Conservation (phyloP, 92 coral and sea anemone species). For the Meandrina meandrites region DNA sequence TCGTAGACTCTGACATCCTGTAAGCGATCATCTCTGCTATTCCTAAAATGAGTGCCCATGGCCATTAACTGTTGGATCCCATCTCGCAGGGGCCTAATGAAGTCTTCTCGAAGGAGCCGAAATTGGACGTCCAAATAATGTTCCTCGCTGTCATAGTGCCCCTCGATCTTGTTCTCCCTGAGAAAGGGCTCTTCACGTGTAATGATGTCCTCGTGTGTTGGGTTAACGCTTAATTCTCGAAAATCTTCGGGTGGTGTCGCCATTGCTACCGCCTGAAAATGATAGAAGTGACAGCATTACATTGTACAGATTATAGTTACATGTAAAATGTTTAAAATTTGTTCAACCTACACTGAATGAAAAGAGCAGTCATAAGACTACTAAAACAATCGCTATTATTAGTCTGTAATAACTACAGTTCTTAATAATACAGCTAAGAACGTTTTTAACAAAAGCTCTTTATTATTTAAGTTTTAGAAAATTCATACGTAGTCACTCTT, state of each 20-base stretch:
- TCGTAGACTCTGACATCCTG: constrained; percentile 85
- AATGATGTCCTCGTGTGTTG: constrained; percentile 69
- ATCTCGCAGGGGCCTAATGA: constrained; percentile 82
- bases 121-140: constrained; percentile 96
- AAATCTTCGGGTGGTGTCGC: constrained; percentile 82
- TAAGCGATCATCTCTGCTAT: constrained; percentile 13
- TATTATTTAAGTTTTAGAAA: too few species aligned
- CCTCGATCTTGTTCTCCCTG: constrained; percentile 72
- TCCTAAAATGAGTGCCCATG: constrained; percentile 30
- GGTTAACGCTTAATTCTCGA: constrained; percentile 75
- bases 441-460: too few species aligned
- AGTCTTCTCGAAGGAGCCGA: constrained; percentile 92
- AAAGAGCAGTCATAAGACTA: too few species aligned
- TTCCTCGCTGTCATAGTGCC: constrained; percentile 62
- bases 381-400: too few species aligned
- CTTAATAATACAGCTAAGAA: too few species aligned
- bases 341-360: too few species aligned
- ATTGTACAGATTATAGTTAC: background rate
- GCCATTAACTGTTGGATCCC: constrained; percentile 69
- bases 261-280: constrained; percentile 20
- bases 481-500: too few species aligned
- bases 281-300: background rate
- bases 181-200: constrained; percentile 62
- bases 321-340: too few species aligned
- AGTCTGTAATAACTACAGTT: too few species aligned